Evolutionary conservation across 2,113 vertebrate genomes (phyloP), one percentile per base, ranked within the genome.

Genomic region (Amazona guildingii): DNA sequence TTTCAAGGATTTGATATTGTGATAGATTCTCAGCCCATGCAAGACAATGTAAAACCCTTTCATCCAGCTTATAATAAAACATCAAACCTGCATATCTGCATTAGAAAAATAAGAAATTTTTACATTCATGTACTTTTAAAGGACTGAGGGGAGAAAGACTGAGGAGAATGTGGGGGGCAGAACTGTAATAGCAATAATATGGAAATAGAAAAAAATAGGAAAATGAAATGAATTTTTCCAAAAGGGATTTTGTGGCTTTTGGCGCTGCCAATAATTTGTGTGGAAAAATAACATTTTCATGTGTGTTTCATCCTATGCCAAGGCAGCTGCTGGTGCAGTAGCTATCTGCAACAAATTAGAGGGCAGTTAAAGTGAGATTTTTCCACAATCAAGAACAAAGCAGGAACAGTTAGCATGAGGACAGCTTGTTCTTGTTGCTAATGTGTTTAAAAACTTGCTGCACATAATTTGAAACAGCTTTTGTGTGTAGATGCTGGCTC

Each of bases 401-500:
- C 90, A 52, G 87, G 93, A 96, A 96, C 97, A 97, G 98, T 98
- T 98, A 98, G 97, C 91, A 98, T 90, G 93, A 98, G 97, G 97
- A 98, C 98, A 98, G 98, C 98, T 98, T 98, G 98, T 98, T 98
- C 98, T 98, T 97, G 97, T 98, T 98, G 98, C 95, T 98, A 98
- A 98, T 98, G 97, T 98, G 98, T 98, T 98, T 98, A 98, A 98
- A 98, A 98, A 98, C 97, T 98, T 98, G 97, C 98, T 97, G 95
- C 95, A 96, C 94, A 94, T 98, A 98, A 98, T 98, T 97, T 97
- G 97, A 98, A 98, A 98, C 98, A 98, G 98, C 95, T 98, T 97
- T 97, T 97, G 95, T 97, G 90, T 85, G 91, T 97, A 94, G 94
- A 97, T 97, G 90, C 72, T 0, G n/a, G 86, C 87, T 97, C 91